Evolutionary conservation across 2,113 vertebrate genomes (phyloP), one percentile per base, ranked within the genome.

Genomic region (Nesoenas mayeri): DNA sequence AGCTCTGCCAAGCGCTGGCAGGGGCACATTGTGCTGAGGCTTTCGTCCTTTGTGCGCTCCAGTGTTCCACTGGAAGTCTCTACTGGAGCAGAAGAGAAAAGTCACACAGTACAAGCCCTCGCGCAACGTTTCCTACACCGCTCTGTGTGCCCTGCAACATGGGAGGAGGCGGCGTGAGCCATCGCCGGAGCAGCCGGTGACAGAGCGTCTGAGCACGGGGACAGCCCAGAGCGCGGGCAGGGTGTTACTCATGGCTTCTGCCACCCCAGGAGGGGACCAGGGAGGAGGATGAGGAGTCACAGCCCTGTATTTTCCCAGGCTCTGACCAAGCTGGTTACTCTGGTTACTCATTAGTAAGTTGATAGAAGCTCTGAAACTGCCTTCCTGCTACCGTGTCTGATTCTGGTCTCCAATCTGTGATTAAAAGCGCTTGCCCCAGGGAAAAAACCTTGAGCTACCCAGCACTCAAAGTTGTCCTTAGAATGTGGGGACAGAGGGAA

Each of bases 11-110:
- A 81, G 80, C 2, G 5, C 3, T 91, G 94, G 69, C 91, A 86
- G 69, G 89, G 80, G 34, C 86, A 81, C 2, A 1, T 61, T 10
- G 16, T 71, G 95, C 89, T 67, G 89, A 11, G 44, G 91, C 94
- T 91, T 93, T 95, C 80, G 81, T 87, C 86, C 86, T 95, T 75
- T 95, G 93, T 97, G 89, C 28, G 0, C 50, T n/a, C 77, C 94
- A 53, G 77, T 34, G 93, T 91, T 65, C 28, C 79, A 11, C 89
- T 95, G 94, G 78, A 69, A 79, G 82, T 72, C 89, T 89, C 74
- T 48, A 6, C 31, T 65, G 87, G 67, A 85, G 87, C 17, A 2
- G 91, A 92, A 95, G 79, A 25, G 88, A 58, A 9, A 58, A 91
- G 80, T 82, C 0, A 0, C 34, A 4, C 24, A 32, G 88, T 44